Evolutionary conservation across 2,797 vertebrate species (phyloP).

Genomic region (Gymnodraco acuticeps): DNA sequence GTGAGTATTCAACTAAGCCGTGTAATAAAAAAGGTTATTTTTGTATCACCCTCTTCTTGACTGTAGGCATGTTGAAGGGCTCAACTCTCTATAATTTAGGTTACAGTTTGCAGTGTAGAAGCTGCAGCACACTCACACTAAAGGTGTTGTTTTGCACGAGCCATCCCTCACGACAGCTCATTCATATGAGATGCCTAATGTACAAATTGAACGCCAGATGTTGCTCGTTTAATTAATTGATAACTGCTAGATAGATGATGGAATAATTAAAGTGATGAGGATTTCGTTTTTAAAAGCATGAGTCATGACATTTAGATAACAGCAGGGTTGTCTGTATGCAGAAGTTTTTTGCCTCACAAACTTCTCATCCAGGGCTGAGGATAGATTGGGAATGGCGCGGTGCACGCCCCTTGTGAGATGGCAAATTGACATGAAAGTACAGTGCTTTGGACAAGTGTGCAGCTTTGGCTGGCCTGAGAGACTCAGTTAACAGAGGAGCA

Average conservation of each 20-base stretch:
- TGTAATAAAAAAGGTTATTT: no score
- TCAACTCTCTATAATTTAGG: not conserved
- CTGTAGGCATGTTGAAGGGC: not conserved
- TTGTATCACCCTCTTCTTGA: no score
- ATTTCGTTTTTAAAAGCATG: not conserved
- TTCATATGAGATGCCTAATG: not conserved
- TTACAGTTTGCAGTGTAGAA: not conserved
- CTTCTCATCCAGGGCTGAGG: conserved; percentile 28
- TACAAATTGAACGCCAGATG: not conserved
- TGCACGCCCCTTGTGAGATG: conserved; percentile 46
- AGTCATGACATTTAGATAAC: conserved; percentile 10
- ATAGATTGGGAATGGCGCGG: conserved; percentile 30
- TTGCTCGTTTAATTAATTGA: not conserved
- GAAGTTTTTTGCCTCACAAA: conserved; percentile 39
- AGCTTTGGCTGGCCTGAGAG: conserved; percentile 40
- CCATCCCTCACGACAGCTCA: not conserved
- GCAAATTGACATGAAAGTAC: conserved; percentile 68
- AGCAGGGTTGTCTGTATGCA: not conserved
- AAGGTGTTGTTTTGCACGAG: not conserved
- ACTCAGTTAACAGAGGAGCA: conserved; percentile 29
- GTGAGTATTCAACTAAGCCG: no score
- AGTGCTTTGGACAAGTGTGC: conserved; percentile 67
- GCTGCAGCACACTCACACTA: not conserved
- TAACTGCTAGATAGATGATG: not conserved
- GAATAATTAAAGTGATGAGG: not conserved